A percentile compares a stretch with the other conserved stretches of the same genome.
phyloP scores from a whole-genome alignment of 53 echinoderm and acorn worm species.

The Crossaster papposus region DNA sequence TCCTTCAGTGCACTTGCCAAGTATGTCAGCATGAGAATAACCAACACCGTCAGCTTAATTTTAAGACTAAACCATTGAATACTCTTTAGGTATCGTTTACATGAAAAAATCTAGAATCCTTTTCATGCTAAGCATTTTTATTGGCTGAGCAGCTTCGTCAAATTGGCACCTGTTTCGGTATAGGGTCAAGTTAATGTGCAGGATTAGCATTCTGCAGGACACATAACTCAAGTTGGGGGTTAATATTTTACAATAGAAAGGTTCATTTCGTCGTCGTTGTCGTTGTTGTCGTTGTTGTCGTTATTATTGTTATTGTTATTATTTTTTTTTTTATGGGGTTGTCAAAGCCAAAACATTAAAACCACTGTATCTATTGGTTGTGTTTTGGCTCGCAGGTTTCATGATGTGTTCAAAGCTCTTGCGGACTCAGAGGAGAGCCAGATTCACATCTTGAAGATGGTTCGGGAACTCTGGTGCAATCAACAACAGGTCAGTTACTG shows the following conservation, averaged over 20 bases:
- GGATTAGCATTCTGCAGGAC: neutral
- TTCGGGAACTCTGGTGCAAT: constrained; percentile 90
- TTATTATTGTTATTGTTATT: no score
- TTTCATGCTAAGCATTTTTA: no score
- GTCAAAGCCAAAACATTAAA: no score
- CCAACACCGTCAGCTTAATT: neutral
- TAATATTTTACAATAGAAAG: neutral
- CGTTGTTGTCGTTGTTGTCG: no score
- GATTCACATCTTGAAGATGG: constrained; percentile 83
- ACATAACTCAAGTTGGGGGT: neutral
- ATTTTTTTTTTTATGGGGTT: no score
- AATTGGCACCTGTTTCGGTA: neutral
- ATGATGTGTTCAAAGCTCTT: constrained; percentile 76
- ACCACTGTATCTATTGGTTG: no score
- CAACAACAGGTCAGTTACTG: constrained; percentile 84
- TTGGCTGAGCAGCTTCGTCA: no score
- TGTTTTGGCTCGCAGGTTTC: constrained; percentile 69
- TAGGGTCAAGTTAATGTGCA: neutral
- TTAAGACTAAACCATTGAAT: no score
- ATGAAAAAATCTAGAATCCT: no score
- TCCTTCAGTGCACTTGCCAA: constrained; percentile 99
- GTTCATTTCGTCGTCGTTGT: neutral
- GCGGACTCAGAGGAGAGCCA: constrained; percentile 90
- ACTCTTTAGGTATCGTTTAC: no score
- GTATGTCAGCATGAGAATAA: constrained; percentile 56